These are phyloP conservation scores for Copidosoma floridanum DNA, from an alignment of 1,140 invertebrate genomes.

Conservation along the genomic window DNA sequence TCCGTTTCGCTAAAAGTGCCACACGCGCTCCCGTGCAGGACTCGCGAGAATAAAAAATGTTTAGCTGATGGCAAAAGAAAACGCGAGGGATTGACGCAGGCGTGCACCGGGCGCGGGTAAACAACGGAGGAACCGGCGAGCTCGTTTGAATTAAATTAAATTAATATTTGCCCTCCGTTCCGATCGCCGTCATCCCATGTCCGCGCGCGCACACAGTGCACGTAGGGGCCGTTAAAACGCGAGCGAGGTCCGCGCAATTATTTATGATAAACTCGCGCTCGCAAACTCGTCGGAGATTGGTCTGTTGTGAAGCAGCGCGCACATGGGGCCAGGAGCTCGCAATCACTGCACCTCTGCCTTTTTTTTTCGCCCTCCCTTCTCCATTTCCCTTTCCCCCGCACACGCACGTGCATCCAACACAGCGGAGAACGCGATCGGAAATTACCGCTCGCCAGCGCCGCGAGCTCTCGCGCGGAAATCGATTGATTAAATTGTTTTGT, in stretches of 20 bases:
- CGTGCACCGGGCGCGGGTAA: neutral
- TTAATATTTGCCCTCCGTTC: conserved; percentile 49
- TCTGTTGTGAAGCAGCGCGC: neutral
- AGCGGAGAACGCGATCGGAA: neutral
- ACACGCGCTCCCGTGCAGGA: too few species aligned
- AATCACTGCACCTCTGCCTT: neutral
- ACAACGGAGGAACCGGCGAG: conserved; percentile 18
- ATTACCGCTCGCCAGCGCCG: neutral
- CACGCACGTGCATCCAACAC: too few species aligned
- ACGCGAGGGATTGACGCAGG: neutral
- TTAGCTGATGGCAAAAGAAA: neutral
- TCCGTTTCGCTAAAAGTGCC: too few species aligned
- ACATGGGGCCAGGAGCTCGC: neutral
- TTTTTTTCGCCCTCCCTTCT: too few species aligned
- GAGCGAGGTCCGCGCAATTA: conserved; percentile 45
- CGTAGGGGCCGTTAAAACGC: conserved; percentile 44
- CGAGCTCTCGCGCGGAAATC: neutral
- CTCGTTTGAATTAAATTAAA: conserved; percentile 51
- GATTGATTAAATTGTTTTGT: conserved; percentile 8
- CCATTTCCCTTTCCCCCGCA: too few species aligned
- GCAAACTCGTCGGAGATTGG: neutral
- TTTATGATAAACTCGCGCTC: conserved; percentile 46
- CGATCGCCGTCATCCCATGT: conserved; percentile 23
- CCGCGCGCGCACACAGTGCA: neutral
- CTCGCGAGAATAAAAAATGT: neutral